phyloP scores from a whole-genome alignment of 2,888 invertebrate genomes.

The Agonopterix subpropinquella region DNA sequence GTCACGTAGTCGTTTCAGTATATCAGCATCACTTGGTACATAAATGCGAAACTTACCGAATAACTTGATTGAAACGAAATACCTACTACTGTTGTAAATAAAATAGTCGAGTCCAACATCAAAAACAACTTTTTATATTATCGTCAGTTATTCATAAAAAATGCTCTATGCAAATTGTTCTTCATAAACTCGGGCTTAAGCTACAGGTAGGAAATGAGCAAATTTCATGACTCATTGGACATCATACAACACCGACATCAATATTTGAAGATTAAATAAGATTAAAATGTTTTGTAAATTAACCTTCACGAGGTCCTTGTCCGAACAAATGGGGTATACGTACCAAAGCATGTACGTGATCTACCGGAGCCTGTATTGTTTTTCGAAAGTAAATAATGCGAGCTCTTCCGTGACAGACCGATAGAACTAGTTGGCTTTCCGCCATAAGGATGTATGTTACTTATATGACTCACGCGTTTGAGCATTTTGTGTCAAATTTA shows the following conservation, averaged over 20 bases:
- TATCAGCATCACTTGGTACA: no score
- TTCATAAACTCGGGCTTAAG: background rate
- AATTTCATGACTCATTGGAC: constrained; percentile 25
- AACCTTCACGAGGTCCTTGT: constrained; percentile 39
- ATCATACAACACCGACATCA: constrained; percentile 22
- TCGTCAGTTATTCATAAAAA: no score
- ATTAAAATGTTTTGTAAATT: constrained; percentile 47
- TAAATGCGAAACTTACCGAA: no score
- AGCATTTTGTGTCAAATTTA: background rate
- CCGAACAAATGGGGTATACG: constrained; percentile 23
- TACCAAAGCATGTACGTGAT: constrained; percentile 40
- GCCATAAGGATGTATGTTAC: constrained; percentile 23
- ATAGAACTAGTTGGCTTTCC: constrained; percentile 23
- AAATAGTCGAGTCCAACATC: no score
- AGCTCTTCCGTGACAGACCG: constrained; percentile 22
- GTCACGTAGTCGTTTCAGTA: no score
- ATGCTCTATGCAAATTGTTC: no score
- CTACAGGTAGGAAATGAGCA: constrained; percentile 32
- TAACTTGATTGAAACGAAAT: no score
- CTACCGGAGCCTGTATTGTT: constrained; percentile 20
- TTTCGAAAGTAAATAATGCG: constrained; percentile 47
- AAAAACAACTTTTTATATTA: no score
- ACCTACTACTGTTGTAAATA: no score
- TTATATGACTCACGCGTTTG: constrained; percentile 1
- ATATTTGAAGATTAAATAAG: constrained; percentile 35